Percentiles rank a stretch among this genome's conserved stretches.
Conservation (phyloP, 2,113 vertebrate species). For the Calonectris borealis region DNA sequence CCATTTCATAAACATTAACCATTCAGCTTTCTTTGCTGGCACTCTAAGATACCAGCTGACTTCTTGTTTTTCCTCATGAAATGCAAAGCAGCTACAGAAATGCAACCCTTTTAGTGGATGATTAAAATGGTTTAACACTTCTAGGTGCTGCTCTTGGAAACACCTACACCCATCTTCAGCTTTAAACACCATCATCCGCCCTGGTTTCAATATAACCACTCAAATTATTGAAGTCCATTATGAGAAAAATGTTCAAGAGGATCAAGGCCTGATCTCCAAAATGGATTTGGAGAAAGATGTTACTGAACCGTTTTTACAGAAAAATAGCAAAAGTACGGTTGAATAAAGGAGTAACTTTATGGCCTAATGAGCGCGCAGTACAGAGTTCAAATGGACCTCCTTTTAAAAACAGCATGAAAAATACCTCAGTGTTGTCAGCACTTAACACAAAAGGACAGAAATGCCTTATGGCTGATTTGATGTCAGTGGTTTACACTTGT, state of each 20-base stretch:
- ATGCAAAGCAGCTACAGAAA: background rate
- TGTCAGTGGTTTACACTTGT: background rate
- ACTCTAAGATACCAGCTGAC: background rate
- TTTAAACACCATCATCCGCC: background rate
- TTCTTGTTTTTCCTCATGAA: background rate
- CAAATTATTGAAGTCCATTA: background rate
- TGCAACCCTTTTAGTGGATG: background rate
- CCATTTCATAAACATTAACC: background rate
- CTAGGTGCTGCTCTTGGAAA: background rate
- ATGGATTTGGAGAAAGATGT: background rate
- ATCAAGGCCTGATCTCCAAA: background rate
- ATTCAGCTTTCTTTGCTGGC: background rate
- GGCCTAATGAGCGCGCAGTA: background rate
- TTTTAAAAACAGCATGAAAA: background rate
- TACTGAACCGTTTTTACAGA: background rate
- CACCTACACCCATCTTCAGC: background rate
- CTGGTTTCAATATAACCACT: accelerated
- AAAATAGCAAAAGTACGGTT: background rate
- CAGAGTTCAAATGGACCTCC: background rate
- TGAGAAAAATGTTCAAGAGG: background rate
- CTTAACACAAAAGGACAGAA: background rate
- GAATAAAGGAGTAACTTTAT: background rate
- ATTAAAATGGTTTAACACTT: background rate
- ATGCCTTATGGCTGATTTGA: background rate
- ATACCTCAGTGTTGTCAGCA: background rate